Evolutionary conservation across 2,888 invertebrate species (phyloP).

Genomic region (Pollenia griseotomentosa): DNA sequence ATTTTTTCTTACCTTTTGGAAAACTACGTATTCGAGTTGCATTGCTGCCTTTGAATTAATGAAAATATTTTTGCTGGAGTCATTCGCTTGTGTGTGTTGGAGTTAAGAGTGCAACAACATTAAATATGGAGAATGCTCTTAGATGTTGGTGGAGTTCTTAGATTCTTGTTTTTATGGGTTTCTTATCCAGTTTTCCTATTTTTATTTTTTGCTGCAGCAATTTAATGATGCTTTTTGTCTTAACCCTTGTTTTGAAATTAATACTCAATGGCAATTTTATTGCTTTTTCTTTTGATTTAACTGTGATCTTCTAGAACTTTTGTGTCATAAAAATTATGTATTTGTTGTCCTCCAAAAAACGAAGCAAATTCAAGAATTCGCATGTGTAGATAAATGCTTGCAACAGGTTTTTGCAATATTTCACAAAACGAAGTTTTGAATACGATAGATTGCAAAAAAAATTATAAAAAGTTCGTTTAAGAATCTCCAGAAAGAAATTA

Average conservation of each 20-base stretch:
- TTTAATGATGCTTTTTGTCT: not conserved
- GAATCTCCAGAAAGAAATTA: not conserved
- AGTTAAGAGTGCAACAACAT: conserved; percentile 56
- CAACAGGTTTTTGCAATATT: conserved; percentile 42
- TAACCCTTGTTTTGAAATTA: conserved; percentile 15
- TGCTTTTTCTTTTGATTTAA: not conserved
- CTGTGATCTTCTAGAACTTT: not conserved
- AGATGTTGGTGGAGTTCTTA: not conserved
- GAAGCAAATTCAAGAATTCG: not conserved
- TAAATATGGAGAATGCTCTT: conserved; percentile 3
- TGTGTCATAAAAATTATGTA: conserved; percentile 36
- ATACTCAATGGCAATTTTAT: not conserved
- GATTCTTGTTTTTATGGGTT: not conserved
- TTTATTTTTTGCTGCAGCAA: not conserved
- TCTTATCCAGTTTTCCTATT: conserved; percentile 17
- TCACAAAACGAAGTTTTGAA: not conserved
- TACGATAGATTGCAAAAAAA: no score
- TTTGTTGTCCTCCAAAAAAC: conserved; percentile 2
- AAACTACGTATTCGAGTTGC: no score
- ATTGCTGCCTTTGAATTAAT: no score
- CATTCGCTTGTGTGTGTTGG: conserved; percentile 7
- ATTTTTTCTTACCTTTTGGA: no score
- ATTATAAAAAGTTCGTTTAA: no score
- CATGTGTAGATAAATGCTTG: conserved; percentile 3
- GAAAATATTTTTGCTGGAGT: not conserved